Conservation (phyloP, 2,113 vertebrate species). For the Callopanchax toddi region DNA sequence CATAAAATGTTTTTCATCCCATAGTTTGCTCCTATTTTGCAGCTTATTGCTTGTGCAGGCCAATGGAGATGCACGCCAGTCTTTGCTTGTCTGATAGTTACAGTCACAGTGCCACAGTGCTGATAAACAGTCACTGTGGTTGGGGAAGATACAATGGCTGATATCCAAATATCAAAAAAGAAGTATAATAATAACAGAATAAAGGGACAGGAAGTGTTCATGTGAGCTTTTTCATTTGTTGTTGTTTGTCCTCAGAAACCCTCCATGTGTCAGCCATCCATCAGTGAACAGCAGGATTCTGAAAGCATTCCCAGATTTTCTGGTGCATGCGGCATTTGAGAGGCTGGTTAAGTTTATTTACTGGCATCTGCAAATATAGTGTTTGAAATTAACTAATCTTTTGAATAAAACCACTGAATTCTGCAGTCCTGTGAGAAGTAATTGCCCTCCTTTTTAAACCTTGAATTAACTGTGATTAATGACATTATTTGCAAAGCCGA, state of each 20-base stretch:
- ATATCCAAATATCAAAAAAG: slow-evolving; percentile 17
- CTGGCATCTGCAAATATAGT: slow-evolving; percentile 22
- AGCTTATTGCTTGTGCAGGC: slow-evolving; percentile 36
- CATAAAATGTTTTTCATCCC: slow-evolving; percentile 14
- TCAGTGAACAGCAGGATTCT: slow-evolving; percentile 24
- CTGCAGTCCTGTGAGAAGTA: too few relatives aligned
- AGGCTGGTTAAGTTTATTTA: slow-evolving; percentile 24
- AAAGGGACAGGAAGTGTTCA: slow-evolving; percentile 1
- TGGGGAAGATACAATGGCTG: slow-evolving; percentile 10
- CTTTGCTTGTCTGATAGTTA: slow-evolving; percentile 8
- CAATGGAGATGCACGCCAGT: slow-evolving; percentile 11
- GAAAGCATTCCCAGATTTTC: slow-evolving; percentile 45
- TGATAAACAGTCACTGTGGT: slow-evolving; percentile 24
- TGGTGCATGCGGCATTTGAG: slow-evolving; percentile 51
- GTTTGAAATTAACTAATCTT: slow-evolving; percentile 43
- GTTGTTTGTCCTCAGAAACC: slow-evolving; percentile 33
- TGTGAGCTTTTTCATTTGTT: slow-evolving; percentile 15
- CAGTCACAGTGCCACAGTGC: slow-evolving; percentile 29
- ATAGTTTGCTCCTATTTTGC: slow-evolving; percentile 21
- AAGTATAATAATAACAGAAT: neutral
- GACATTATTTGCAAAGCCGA: too few relatives aligned
- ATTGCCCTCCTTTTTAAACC: too few relatives aligned
- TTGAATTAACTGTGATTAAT: too few relatives aligned
- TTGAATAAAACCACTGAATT: slow-evolving; percentile 41
- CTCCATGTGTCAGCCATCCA: slow-evolving; percentile 23